Percentiles rank a stretch among this genome's conserved stretches.
These are phyloP conservation scores for Cryptoprocta ferox DNA, from an alignment of 2,797 vertebrate species.

Conservation along the genomic window DNA sequence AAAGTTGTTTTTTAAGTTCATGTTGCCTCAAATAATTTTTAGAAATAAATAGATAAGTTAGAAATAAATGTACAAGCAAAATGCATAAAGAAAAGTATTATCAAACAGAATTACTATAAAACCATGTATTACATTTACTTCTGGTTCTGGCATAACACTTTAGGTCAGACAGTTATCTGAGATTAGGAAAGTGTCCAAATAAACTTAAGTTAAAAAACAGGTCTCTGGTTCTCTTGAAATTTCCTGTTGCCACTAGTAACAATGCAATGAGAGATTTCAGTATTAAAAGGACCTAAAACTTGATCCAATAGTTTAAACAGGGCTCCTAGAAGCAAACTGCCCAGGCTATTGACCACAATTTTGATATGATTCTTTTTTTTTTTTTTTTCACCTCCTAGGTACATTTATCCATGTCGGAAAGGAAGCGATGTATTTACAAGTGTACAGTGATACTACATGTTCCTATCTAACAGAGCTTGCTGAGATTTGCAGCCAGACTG, in stretches of 20 bases:
- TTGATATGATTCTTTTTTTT: background rate
- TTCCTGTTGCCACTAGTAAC: background rate
- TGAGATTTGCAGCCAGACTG: too few relatives aligned
- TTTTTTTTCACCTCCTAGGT: too few relatives aligned
- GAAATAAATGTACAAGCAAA: background rate
- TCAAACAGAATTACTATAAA: background rate
- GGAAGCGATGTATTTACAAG: background rate
- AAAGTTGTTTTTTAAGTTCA: background rate
- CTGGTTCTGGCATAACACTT: background rate
- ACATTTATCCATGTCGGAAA: rapidly evolving
- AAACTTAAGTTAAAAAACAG: background rate
- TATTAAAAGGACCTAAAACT: background rate
- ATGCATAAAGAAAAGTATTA: background rate
- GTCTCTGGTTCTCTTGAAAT: background rate
- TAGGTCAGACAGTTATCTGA: background rate
- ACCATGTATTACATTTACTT: background rate
- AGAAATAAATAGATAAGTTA: background rate
- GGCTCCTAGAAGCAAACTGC: background rate
- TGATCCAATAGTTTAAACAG: background rate
- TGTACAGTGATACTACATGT: rapidly evolving
- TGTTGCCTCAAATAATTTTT: background rate
- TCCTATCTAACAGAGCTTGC: background rate
- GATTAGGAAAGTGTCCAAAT: background rate
- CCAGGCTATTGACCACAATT: background rate
- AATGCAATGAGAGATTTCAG: background rate